Conservation (phyloP, 2,113 vertebrate species). For the Lophochroa leadbeateri region DNA sequence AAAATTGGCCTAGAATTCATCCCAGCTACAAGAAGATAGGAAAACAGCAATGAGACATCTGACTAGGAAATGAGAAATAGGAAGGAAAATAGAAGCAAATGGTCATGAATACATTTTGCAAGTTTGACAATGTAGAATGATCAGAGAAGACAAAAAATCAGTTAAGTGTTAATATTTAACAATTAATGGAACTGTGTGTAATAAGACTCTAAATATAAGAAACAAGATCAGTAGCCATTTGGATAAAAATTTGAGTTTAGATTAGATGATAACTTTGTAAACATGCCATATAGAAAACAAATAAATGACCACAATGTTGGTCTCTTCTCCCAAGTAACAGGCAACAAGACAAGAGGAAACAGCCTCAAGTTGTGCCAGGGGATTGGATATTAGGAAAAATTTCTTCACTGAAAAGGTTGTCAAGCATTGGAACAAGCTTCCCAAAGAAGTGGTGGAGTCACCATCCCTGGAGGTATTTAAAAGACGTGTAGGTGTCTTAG, state of each 20-base stretch:
- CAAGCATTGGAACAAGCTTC: neutral
- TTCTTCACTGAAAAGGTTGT: neutral
- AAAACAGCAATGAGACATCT: neutral
- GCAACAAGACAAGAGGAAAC: neutral
- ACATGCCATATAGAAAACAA: neutral
- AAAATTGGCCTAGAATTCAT: neutral
- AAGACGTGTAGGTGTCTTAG: neutral
- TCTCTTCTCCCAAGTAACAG: neutral
- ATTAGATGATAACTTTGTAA: neutral
- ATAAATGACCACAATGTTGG: accelerated
- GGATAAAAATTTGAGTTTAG: neutral
- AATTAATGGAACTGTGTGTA: neutral
- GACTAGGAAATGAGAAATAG: neutral
- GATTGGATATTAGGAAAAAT: neutral
- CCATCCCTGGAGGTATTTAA: neutral
- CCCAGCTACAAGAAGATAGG: neutral
- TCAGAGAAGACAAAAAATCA: neutral
- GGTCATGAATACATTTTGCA: neutral
- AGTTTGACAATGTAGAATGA: neutral
- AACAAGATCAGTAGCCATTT: neutral
- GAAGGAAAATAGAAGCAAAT: neutral
- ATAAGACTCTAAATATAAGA: neutral
- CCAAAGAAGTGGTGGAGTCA: neutral
- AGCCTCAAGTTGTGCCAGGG: neutral
- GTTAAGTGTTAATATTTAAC: neutral